Base-by-base conservation (phyloP, 2,797 vertebrate species). In the Liasis olivaceus region DNA sequence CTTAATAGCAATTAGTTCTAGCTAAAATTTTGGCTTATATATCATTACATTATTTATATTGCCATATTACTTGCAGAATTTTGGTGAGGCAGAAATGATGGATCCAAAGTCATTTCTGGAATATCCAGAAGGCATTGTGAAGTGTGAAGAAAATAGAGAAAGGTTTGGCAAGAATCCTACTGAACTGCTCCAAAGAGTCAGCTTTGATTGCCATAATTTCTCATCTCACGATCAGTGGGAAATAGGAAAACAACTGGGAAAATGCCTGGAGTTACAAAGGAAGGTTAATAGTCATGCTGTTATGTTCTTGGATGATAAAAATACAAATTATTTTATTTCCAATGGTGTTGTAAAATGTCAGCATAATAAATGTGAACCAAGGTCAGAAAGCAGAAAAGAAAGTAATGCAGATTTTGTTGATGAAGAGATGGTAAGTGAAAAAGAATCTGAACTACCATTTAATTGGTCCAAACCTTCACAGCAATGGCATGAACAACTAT, bases 51-150 rank as follows among this genome's bases (percentile, higher is more conserved):
- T 85, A 51, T 85, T 24, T 85, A 54, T 59, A 11, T 6, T 56
- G 24, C 89, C 90, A 42, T 62, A 13, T 90, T 90, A 36, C 60
- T 93, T 93, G 24, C 60, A 97, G 95, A 91, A 66, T 1, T 26
- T 14, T 13, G 28, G 4, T 42, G 95, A 95, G 28, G 28, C 7
- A 91, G 94, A 89, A 89, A 20, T 22, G 85, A 84, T 58, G 85
- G 56, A 93, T 93, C 81, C 0, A 60, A 96, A 92, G 28, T 66
- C 89, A 93, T 97, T 97, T 89, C 95, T 97, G 84, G 96, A 96
- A 94, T 22, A 60, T 94, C 96, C 95, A 47, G 94, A 97, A 3
- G 90, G 92, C 36, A 94, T 91, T 64, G 89, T 58, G 91, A 96
- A 94, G 89, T 88, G 95, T 84, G 95, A 96, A 91, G 97, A 96